Base-by-base conservation (phyloP, 2,113 vertebrate species). In the Sylvietta virens region DNA sequence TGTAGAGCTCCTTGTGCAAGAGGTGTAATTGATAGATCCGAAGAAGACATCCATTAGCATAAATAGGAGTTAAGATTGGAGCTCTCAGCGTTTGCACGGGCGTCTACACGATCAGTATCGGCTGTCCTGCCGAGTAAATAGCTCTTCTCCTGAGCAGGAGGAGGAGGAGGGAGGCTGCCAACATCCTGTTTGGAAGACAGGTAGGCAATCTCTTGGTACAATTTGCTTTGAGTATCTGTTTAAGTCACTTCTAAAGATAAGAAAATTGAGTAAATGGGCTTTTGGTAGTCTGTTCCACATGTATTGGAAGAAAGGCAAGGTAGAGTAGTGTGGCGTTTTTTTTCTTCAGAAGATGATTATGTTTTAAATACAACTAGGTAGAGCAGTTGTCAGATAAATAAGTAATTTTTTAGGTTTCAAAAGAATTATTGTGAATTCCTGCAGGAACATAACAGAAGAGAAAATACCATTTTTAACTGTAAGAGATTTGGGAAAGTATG, bases 51-150 rank as follows among this genome's bases (percentile, higher is more conserved):
- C 3, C 13, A n/a, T 58, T 73, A 48, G 27, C 74, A 27, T 81
- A 67, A 84, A 61, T 14, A 37, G 50, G 64, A 64, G 3, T 86
- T 86, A 48, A 54, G 47, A 11, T 31, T 23, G 47, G 33, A 81
- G 47, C 33, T 30, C 17, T 58, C 13, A 1, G 35, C 20, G 2
- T 39, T 16, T 47, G 0, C 4, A 1, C 9, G 11, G 2, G n/a
- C 22, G 2, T 37, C 20, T 48, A 1, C 4, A 1, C 10, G 14
- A 21, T 71, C 39, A 54, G 13, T 53, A 48, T 82, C 30, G 4
- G 20, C 60, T 11, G 4, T 19, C 54, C 61, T 74, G 51, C 35
- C 5, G 19, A 44, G 42, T 58, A 14, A 60, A 27, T 50, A 50
- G 16, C 31, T 76, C 35, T 9, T 6, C 53, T 53, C 8, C 31